These are phyloP conservation scores for Electrona antarctica DNA, from an alignment of 2,113 vertebrate genomes.

Conservation along the genomic window DNA sequence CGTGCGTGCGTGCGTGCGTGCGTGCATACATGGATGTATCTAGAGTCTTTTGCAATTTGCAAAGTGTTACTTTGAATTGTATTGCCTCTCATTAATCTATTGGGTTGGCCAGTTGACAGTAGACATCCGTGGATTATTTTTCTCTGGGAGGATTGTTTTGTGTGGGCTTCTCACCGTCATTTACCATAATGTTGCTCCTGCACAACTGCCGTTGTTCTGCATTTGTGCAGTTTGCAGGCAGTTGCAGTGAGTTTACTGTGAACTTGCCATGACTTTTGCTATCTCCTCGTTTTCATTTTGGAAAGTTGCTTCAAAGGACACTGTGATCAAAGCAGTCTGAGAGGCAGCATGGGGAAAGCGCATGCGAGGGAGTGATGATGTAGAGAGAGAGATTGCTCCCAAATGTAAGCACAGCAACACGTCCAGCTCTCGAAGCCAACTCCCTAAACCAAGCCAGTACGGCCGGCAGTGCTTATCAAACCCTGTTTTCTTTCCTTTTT, in stretches of 20 bases:
- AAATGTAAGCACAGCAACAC: conserved; percentile 73
- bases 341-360: conserved; percentile 75
- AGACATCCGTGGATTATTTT: background rate
- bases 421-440: conserved; percentile 69
- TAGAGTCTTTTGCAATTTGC: too few species aligned
- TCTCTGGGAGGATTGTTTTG: too few species aligned
- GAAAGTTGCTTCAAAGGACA: conserved; percentile 87
- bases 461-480: conserved; percentile 70
- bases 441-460: conserved; percentile 75
- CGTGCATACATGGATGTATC: background rate
- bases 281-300: conserved; percentile 84
- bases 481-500: conserved; percentile 35
- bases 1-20: background rate
- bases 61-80: background rate
- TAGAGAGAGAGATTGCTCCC: conserved; percentile 48
- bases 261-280: conserved; percentile 85
- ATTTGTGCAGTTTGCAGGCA: conserved; percentile 78
- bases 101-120: too few species aligned
- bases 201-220: conserved; percentile 64
- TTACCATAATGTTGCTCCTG: conserved; percentile 47
- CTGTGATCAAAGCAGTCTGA: conserved; percentile 89
- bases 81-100: too few species aligned
- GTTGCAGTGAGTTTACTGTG: conserved; percentile 83
- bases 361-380: conserved; percentile 47
- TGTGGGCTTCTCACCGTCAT: too few species aligned